These are phyloP conservation scores for Caloenas nicobarica DNA, from an alignment of 2,113 vertebrate genomes.

Conservation along the genomic window DNA sequence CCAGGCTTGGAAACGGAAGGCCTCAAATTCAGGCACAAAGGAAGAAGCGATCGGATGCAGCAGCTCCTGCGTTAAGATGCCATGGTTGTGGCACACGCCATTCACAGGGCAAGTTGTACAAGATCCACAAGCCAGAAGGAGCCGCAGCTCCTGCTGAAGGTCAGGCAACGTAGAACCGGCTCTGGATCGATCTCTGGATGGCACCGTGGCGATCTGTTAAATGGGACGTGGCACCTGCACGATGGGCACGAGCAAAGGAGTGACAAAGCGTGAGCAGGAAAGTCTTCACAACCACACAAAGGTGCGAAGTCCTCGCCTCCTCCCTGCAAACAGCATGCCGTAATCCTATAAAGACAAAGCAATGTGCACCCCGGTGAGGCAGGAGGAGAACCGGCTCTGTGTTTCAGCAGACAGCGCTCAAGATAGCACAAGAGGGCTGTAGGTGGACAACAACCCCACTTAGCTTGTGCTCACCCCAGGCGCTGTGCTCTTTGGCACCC, in stretches of 20 bases:
- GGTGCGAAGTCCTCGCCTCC: neutral
- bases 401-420: neutral
- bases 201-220: neutral
- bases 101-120: neutral
- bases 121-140: neutral
- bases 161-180: neutral
- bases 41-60: neutral
- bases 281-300: neutral
- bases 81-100: neutral
- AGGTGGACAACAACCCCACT: neutral
- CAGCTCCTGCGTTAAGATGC: neutral
- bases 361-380: neutral
- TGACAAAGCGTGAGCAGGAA: neutral
- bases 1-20: neutral
- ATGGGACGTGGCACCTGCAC: neutral
- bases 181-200: neutral
- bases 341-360: neutral
- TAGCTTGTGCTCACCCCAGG: neutral
- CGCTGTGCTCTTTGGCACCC: neutral
- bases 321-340: neutral
- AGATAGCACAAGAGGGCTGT: neutral
- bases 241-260: neutral
- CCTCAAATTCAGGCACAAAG: fast-evolving
- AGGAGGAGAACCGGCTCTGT: neutral
- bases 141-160: neutral